These are phyloP conservation scores for Notothenia coriiceps DNA, from an alignment of 2,113 vertebrate species.

Conservation along the genomic window DNA sequence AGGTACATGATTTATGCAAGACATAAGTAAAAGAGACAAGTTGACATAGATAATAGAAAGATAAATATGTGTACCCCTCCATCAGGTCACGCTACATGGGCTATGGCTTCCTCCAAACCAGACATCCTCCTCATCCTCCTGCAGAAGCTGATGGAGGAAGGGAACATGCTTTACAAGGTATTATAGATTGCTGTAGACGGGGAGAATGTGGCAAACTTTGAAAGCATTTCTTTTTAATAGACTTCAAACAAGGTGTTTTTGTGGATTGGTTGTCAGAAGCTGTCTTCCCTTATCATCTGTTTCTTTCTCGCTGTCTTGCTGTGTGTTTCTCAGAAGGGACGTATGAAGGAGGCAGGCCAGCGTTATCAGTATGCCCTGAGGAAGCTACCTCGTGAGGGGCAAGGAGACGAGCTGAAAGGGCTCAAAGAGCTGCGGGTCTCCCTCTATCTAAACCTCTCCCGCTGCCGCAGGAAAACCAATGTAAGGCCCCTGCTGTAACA, in stretches of 20 bases:
- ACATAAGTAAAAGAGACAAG: constrained; percentile 20
- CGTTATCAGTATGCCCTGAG: constrained; percentile 96
- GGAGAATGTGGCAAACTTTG: neutral
- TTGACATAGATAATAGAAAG: constrained; percentile 22
- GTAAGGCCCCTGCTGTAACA: constrained; percentile 82
- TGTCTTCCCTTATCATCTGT: neutral
- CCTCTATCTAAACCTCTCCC: constrained; percentile 94
- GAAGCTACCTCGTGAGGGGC: constrained; percentile 94
- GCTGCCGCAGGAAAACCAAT: constrained; percentile 97
- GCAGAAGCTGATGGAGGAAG: constrained; percentile 99
- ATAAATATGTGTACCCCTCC: constrained; percentile 52
- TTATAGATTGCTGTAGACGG: neutral
- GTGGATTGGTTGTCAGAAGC: neutral
- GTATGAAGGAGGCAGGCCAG: constrained; percentile 98
- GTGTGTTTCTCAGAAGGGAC: constrained; percentile 89
- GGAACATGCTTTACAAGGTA: constrained; percentile 96
- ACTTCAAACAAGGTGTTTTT: neutral
- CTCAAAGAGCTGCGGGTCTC: constrained; percentile 95
- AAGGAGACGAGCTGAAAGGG: constrained; percentile 93
- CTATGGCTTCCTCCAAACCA: constrained; percentile 99
- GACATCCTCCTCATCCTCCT: constrained; percentile 98
- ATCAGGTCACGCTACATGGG: constrained; percentile 98
- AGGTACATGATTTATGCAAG: constrained; percentile 81
- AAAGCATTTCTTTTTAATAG: neutral
- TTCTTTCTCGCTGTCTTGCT: constrained; percentile 4